These are phyloP conservation scores for Lemur catta DNA, from an alignment of 2,797 vertebrate genomes.

Conservation along the genomic window DNA sequence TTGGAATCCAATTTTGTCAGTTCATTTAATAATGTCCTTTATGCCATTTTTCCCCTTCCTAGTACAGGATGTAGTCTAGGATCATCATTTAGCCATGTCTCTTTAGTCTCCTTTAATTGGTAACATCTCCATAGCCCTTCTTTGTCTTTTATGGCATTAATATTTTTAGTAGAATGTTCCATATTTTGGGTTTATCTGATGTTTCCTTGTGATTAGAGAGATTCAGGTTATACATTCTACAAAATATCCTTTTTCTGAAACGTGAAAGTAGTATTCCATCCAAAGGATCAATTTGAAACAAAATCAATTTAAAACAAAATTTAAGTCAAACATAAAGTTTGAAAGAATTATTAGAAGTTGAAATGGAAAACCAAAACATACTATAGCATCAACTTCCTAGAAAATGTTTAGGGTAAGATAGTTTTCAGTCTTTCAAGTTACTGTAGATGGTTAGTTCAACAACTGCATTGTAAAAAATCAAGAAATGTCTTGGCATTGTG, in stretches of 20 bases:
- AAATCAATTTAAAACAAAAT: conserved; percentile 22
- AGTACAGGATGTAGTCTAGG: not conserved
- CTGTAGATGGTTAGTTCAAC: not conserved
- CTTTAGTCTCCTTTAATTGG: not conserved
- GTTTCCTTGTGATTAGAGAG: not conserved
- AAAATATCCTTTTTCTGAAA: not conserved
- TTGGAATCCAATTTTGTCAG: not conserved
- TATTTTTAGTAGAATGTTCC: not conserved
- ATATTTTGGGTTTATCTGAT: not conserved
- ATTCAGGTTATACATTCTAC: not conserved
- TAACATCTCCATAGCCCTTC: not conserved
- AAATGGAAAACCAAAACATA: conserved; percentile 18
- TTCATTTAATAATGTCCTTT: not conserved
- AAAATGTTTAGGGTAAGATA: not conserved
- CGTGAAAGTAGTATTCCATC: conserved; percentile 12
- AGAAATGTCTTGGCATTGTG: not conserved
- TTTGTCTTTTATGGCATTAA: not conserved
- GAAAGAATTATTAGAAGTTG: conserved; percentile 1
- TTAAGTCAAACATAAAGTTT: not conserved
- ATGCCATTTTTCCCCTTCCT: not conserved
- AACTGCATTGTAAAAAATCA: conserved; percentile 2
- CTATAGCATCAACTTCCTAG: not conserved
- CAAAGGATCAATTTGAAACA: conserved; percentile 12
- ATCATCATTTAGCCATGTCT: not conserved
- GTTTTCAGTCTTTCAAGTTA: not conserved